These are phyloP conservation scores for Macrophya annulata DNA, from an alignment of 2,888 invertebrate genomes.

Conservation along the genomic window DNA sequence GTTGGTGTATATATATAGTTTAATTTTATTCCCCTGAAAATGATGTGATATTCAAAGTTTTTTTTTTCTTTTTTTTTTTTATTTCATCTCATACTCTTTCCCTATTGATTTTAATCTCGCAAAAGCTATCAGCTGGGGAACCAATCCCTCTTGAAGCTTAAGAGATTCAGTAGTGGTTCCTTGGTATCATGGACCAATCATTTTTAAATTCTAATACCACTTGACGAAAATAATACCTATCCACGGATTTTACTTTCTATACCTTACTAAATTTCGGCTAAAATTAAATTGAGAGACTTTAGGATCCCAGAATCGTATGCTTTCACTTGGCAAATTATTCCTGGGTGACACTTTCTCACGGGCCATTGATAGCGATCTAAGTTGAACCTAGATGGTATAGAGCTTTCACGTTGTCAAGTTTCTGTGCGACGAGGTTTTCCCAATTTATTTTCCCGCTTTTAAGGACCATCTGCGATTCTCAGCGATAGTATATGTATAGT, in stretches of 20 bases:
- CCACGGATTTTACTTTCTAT: conserved; percentile 17
- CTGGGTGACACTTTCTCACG: conserved; percentile 40
- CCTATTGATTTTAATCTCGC: conserved; percentile 42
- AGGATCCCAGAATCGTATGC: not conserved
- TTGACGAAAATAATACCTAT: conserved; percentile 38
- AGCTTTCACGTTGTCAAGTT: conserved; percentile 33
- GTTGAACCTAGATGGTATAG: not conserved
- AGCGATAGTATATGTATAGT: not conserved
- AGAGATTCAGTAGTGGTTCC: conserved; percentile 16
- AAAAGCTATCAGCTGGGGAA: conserved; percentile 24
- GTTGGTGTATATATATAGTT: not conserved
- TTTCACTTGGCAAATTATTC: conserved; percentile 47
- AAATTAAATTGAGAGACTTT: conserved; percentile 18
- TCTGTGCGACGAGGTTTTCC: conserved; percentile 25
- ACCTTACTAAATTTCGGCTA: not conserved
- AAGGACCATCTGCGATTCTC: conserved; percentile 31
- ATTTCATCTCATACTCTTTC: not conserved
- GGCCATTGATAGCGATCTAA: conserved; percentile 35
- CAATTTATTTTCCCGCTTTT: conserved; percentile 27
- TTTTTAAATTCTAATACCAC: conserved; percentile 39
- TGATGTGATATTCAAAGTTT: not conserved
- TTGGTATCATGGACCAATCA: conserved; percentile 26
- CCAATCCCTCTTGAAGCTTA: conserved; percentile 20
- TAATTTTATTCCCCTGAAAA: not conserved
- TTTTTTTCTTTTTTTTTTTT: not conserved